Evolutionary conservation across 2,888 invertebrate genomes (phyloP).

Genomic region (Ptycholaimellus sp.): DNA sequence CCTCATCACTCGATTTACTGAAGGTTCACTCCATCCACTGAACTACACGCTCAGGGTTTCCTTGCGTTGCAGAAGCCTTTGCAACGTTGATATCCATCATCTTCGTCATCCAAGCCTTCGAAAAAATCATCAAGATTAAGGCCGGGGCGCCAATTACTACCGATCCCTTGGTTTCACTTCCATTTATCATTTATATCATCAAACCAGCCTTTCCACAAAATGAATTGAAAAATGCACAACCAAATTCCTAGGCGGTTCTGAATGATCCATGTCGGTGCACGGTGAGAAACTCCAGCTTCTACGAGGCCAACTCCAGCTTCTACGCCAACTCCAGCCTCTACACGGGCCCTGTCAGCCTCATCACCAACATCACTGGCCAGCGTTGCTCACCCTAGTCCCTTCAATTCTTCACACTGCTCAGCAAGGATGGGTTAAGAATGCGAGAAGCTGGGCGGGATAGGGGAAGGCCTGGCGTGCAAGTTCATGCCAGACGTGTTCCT

Average conservation of each 20-base stretch:
- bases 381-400: too few species aligned
- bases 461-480: constrained; percentile 11
- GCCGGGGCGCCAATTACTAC: constrained; percentile 43
- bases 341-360: neutral
- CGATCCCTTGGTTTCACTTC: constrained; percentile 7
- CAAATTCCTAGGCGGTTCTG: too few species aligned
- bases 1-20: constrained; percentile 89
- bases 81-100: constrained; percentile 89
- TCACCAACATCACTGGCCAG: neutral
- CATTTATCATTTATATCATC: neutral
- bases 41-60: too few species aligned
- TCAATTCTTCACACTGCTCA: too few species aligned
- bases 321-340: neutral
- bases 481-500: constrained; percentile 26
- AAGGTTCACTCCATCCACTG: constrained; percentile 42
- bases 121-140: constrained; percentile 67
- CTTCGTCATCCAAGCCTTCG: constrained; percentile 89
- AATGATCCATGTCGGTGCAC: too few species aligned
- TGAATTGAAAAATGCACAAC: neutral
- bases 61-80: constrained; percentile 46
- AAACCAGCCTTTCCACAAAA: neutral
- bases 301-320: neutral
- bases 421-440: constrained; percentile 8
- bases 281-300: too few species aligned
- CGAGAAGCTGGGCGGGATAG: constrained; percentile 9